Base-by-base conservation (phyloP, 30 jellyfish, hydroid and myxozoan genomes). In the Pseudorhiza aurosa region DNA sequence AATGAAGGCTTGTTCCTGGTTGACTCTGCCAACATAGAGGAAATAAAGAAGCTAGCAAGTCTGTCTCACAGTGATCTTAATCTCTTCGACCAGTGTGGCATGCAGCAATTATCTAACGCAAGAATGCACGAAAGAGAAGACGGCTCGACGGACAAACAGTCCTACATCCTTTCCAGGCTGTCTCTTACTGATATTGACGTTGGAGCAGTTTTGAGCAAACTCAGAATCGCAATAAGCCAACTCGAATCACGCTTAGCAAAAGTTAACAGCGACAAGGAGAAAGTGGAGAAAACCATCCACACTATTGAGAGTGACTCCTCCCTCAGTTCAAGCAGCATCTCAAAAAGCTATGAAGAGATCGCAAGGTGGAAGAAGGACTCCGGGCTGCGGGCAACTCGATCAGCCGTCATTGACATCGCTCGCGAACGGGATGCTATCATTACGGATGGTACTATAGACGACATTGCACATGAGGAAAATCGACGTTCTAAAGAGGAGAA, bases 381-480 rank as follows among this genome's bases (percentile, higher is more conserved):
- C 25, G 65, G 46, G 12, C 39, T 50, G 31, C 35, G 9, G 18
- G 63, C 65, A 12, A 80, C 72, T 60, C 83, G 91, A 26, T 84
- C 95, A 8, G 95, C 95, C 9, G 95, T 84, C 29, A 84, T 70
- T 12, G 95, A 84, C 8, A 71, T 84, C 25, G 95, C 88, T 19
- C 78, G 84, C 24, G 80, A 72, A 28, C 39, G 95, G 19, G 84
- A 71, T 21, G 88, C 85, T 0, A 58, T 72, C 56, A 80, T 80
- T 26, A 80, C 71, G 7, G 91, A 80, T 17, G 91, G 91, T 8
- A 80, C 91, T 7, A 80, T 80, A 10, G 91, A 80, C 42, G 88
- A 84, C 27, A 26, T 71, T 11, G 83, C 87, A 1, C 88, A 72
- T 30, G 88, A 62, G 35, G 86, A 71, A 35, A 72, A 84, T 35